These are phyloP conservation scores for Psilanteris sp. DNA, from an alignment of 1,140 invertebrate species.

Conservation along the genomic window DNA sequence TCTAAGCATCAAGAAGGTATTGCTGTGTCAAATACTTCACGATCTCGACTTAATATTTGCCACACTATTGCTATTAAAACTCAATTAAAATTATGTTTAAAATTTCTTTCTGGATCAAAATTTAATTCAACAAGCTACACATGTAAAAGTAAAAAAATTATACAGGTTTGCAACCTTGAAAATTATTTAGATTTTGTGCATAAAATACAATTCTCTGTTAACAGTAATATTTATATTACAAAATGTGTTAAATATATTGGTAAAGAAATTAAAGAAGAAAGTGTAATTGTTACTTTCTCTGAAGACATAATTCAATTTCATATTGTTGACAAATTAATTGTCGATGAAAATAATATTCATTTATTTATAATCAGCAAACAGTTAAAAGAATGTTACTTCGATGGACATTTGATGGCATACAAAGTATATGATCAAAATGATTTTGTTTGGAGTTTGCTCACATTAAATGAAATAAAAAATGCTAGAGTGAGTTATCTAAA, in stretches of 20 bases:
- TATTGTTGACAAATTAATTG: slow-evolving; percentile 8
- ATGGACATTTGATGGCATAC: slow-evolving; percentile 10
- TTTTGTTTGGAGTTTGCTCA: background rate
- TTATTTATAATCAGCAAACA: slow-evolving; percentile 12
- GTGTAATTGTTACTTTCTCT: slow-evolving; percentile 1
- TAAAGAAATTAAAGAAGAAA: slow-evolving; percentile 6
- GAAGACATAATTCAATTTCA: slow-evolving; percentile 8
- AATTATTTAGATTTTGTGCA: slow-evolving; percentile 6
- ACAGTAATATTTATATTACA: background rate
- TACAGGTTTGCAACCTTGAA: background rate
- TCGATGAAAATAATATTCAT: slow-evolving; percentile 12
- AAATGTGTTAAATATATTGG: slow-evolving; percentile 13
- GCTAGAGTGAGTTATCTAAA: slow-evolving; percentile 4
- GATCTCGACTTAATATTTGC: slow-evolving; percentile 8
- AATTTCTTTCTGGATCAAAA: background rate
- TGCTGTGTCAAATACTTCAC: background rate
- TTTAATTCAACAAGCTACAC: background rate
- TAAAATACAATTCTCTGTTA: too few relatives aligned
- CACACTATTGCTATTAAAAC: slow-evolving; percentile 3
- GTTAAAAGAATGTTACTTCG: slow-evolving; percentile 17
- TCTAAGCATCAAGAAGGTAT: slow-evolving; percentile 7
- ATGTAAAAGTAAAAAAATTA: background rate
- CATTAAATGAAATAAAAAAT: background rate
- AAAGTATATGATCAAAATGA: slow-evolving; percentile 7
- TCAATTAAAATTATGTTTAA: slow-evolving; percentile 3